phyloP scores from a whole-genome alignment of 2,888 invertebrate species.

The Drosophila mulleri region DNA sequence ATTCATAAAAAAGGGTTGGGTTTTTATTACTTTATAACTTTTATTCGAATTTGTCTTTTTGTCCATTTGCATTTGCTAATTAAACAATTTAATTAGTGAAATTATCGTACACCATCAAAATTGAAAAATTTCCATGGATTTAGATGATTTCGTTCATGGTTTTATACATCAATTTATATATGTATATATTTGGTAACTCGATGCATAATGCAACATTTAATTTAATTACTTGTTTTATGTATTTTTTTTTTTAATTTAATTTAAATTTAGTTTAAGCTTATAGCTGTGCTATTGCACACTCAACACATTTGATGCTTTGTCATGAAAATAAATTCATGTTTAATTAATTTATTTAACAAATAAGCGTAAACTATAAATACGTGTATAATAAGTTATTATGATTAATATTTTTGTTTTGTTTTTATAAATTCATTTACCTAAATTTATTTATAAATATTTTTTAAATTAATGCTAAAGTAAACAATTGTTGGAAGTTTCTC shows the following conservation, averaged over 20 bases:
- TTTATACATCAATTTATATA: conserved; percentile 54
- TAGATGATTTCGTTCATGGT: conserved; percentile 16
- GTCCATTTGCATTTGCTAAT: conserved; percentile 54
- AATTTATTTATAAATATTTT: conserved; percentile 50
- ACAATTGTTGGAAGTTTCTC: conserved; percentile 52
- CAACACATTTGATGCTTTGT: conserved; percentile 54
- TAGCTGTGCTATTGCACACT: conserved; percentile 56
- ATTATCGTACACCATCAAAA: conserved; percentile 59
- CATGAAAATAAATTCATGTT: conserved; percentile 54
- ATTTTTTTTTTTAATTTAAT: conserved; percentile 8
- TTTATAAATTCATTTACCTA: conserved; percentile 40
- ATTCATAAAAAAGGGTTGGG: background rate
- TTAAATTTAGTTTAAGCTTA: conserved; percentile 58
- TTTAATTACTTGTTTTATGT: conserved; percentile 17
- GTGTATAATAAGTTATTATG: conserved; percentile 14
- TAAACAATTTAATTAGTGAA: conserved; percentile 71
- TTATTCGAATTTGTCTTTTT: conserved; percentile 57
- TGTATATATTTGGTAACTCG: conserved; percentile 29
- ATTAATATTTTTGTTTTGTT: conserved; percentile 8
- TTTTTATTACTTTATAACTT: conserved; percentile 42
- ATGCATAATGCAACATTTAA: conserved; percentile 48
- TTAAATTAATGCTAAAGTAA: conserved; percentile 61
- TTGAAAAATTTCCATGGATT: conserved; percentile 46
- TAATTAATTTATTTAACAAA: conserved; percentile 67
- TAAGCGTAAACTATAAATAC: conserved; percentile 70